Evolutionary conservation across 2,113 vertebrate species (phyloP), one percentile per base, ranked within the genome.

Genomic region (Meleagris gallopavo): DNA sequence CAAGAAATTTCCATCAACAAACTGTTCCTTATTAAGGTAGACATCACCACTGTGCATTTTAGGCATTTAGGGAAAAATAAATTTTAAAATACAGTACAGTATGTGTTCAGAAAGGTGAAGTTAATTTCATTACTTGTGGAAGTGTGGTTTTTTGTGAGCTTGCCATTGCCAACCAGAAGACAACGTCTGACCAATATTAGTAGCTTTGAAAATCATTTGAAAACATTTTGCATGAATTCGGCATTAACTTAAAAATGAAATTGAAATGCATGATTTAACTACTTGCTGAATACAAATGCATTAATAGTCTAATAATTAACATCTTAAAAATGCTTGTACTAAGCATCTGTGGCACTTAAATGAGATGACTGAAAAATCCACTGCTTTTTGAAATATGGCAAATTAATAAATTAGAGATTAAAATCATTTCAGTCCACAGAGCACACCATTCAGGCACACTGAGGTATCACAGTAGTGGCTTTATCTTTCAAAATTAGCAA

Each of bases 171-270:
- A 41, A 17, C n/a, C 27, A 73, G 27, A 58, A 77, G 32, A 46
- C 34, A 76, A 8, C 11, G 13, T 45, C 79, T 91, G 67, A 73
- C 16, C 75, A 61, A 27, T 83, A 54, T 32, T 34, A 91, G 64
- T 86, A 91, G 57, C 25, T 46, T 85, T 91, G 22, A 58, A 94
- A 89, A 48, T 11, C 7, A 21, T 5, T 10, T 40, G 48, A 55
- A 52, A 54, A 69, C 9, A 7, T 92, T 96, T 67, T 61, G 4
- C 22, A n/a, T 72, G 48, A 83, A 52, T 6, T 41, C 52, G 83
- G 41, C n/a, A 32, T 70, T 94, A 87, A 81, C 34, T 27, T 89
- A 81, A 93, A 89, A 96, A 88, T 88, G 17, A 78, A 94, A 96
- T 89, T 77, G 72, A 96, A 95, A 94, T 43, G 32, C 0, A 0